Evolutionary conservation across 2,797 vertebrate genomes (phyloP).

Genomic region (Cottoperca gobio): DNA sequence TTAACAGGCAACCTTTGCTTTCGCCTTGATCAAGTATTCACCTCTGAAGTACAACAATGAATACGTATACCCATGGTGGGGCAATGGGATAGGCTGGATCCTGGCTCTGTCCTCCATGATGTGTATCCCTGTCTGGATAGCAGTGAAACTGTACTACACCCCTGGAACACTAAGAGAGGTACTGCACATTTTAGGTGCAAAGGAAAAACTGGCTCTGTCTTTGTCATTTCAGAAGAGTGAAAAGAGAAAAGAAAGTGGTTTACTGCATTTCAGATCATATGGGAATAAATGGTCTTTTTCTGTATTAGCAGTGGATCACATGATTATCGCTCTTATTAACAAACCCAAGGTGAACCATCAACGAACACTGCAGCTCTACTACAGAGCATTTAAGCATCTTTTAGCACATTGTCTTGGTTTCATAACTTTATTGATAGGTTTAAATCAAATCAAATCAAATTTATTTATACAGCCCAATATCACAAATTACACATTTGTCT

Average conservation of each 20-base stretch:
- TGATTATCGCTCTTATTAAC: background rate
- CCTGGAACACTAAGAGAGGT: slow-evolving; percentile 93
- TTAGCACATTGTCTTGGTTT: background rate
- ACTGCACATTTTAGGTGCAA: slow-evolving; percentile 1
- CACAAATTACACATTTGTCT: too few species aligned
- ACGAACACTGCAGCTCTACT: too few species aligned
- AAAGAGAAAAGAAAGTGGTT: background rate
- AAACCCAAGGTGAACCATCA: background rate
- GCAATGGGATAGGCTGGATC: slow-evolving; percentile 92
- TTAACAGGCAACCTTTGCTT: slow-evolving; percentile 92
- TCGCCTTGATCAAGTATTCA: slow-evolving; percentile 95
- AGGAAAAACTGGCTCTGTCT: background rate
- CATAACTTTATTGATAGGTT: background rate
- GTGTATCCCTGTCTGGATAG: slow-evolving; percentile 90
- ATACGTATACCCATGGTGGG: slow-evolving; percentile 97
- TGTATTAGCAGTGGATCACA: background rate
- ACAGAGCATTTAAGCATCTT: too few species aligned
- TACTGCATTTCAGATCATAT: background rate
- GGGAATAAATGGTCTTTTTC: background rate
- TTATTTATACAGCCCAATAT: too few species aligned
- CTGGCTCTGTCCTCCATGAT: slow-evolving; percentile 95
- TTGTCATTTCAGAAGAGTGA: background rate
- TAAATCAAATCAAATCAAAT: too few species aligned
- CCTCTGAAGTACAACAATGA: slow-evolving; percentile 96
- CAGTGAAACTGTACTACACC: slow-evolving; percentile 87